phyloP scores from a whole-genome alignment of 2,797 vertebrate species.

The Setipinna tenuifilis region DNA sequence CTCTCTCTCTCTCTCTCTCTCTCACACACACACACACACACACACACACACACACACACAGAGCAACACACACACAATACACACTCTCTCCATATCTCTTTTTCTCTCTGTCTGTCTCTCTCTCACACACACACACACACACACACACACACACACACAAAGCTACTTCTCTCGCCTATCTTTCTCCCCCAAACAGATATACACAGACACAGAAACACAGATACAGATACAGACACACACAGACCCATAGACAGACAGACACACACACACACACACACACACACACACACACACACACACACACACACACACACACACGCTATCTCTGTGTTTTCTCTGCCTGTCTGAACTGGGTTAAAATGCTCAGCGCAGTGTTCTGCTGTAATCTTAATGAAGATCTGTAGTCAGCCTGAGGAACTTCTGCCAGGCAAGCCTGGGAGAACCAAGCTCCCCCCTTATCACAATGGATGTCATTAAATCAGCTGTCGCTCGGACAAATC shows the following conservation, averaged over 20 bases:
- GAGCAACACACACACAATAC: too few relatives aligned
- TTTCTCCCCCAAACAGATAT: neutral
- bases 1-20: neutral
- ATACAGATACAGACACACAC: neutral
- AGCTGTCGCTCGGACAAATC: slow-evolving; percentile 58
- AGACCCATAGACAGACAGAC: neutral
- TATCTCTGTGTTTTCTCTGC: slow-evolving; percentile 9
- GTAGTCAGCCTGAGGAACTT: slow-evolving; percentile 70
- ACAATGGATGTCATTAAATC: slow-evolving; percentile 77
- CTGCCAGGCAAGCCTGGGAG: slow-evolving; percentile 70
- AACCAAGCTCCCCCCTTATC: slow-evolving; percentile 68
- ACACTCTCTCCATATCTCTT: too few relatives aligned
- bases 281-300: too few relatives aligned
- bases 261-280: too few relatives aligned
- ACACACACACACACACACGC: neutral
- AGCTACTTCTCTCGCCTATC: too few relatives aligned
- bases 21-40: neutral
- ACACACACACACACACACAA: too few relatives aligned
- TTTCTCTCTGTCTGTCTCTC: too few relatives aligned
- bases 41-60: neutral
- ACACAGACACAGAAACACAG: neutral
- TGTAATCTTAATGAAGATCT: slow-evolving; percentile 81
- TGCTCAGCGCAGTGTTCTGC: slow-evolving; percentile 68
- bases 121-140: too few relatives aligned
- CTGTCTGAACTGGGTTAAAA: slow-evolving; percentile 73